A percentile compares a stretch with the other conserved stretches of the same genome.
These are phyloP conservation scores for Metellina segmentata DNA, from an alignment of 2,888 invertebrate genomes.

Conservation along the genomic window DNA sequence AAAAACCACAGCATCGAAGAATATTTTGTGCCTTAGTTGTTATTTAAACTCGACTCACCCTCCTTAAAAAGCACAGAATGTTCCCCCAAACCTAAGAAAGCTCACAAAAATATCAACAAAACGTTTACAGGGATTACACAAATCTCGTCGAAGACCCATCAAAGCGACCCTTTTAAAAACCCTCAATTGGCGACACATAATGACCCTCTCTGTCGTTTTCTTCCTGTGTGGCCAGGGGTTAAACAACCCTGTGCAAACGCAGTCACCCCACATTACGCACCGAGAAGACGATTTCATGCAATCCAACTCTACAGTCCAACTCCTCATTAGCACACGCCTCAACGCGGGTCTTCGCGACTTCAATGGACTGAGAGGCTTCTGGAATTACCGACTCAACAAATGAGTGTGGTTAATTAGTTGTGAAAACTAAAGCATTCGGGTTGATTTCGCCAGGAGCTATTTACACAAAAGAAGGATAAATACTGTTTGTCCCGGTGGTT, in stretches of 20 bases:
- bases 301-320: background rate
- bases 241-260: conserved; percentile 39
- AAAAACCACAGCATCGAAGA: no score
- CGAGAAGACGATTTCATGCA: conserved; percentile 2
- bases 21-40: no score
- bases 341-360: background rate
- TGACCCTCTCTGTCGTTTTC: conserved; percentile 59
- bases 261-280: conserved; percentile 63
- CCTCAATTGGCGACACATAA: conserved; percentile 29
- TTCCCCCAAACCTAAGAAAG: no score
- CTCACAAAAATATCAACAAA: no score
- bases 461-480: conserved; percentile 29
- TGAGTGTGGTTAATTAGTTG: conserved; percentile 53
- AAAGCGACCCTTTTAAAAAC: conserved; percentile 7
- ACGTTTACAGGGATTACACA: background rate
- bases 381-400: conserved; percentile 26
- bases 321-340: conserved; percentile 30
- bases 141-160: conserved; percentile 2
- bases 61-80: no score
- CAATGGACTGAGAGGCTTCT: conserved; percentile 4
- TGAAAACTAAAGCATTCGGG: conserved; percentile 31
- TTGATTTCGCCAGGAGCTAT: conserved; percentile 61
- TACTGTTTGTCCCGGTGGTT: conserved; percentile 17
- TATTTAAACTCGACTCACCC: no score
- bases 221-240: conserved; percentile 73